These are phyloP conservation scores for Hemaris fuciformis DNA, from an alignment of 2,888 invertebrate genomes.

Conservation along the genomic window DNA sequence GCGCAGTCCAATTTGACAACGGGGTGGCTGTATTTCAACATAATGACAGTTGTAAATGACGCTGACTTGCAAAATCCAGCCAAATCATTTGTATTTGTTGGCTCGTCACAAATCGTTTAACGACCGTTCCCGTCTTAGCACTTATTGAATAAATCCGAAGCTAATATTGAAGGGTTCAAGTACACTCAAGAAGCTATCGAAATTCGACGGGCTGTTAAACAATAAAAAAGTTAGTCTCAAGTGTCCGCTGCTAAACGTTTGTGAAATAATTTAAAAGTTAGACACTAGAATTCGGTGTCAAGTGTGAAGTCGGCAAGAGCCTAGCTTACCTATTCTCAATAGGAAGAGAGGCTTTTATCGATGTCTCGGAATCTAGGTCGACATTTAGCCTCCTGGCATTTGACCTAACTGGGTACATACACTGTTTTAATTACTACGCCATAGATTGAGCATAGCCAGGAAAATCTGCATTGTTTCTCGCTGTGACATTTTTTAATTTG, in stretches of 20 bases:
- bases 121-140: no score
- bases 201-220: neutral
- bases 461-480: neutral
- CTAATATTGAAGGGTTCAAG: neutral
- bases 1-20: no score
- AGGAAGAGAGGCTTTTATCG: slow-evolving; percentile 56
- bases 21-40: no score
- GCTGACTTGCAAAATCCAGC: no score
- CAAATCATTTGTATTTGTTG: no score
- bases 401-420: slow-evolving; percentile 27
- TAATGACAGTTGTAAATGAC: no score
- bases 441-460: neutral
- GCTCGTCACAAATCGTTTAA: no score
- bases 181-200: neutral
- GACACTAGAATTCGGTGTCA: slow-evolving; percentile 36
- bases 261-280: slow-evolving; percentile 26
- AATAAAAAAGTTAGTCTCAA: neutral
- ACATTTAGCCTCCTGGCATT: slow-evolving; percentile 45
- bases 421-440: slow-evolving; percentile 9
- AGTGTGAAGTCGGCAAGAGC: slow-evolving; percentile 35
- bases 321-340: slow-evolving; percentile 54
- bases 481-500: neutral
- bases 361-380: slow-evolving; percentile 57
- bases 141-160: no score
- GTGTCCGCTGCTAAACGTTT: neutral